phyloP scores from a whole-genome alignment of 2,888 invertebrate species.

The Drosophila tanythrix region DNA sequence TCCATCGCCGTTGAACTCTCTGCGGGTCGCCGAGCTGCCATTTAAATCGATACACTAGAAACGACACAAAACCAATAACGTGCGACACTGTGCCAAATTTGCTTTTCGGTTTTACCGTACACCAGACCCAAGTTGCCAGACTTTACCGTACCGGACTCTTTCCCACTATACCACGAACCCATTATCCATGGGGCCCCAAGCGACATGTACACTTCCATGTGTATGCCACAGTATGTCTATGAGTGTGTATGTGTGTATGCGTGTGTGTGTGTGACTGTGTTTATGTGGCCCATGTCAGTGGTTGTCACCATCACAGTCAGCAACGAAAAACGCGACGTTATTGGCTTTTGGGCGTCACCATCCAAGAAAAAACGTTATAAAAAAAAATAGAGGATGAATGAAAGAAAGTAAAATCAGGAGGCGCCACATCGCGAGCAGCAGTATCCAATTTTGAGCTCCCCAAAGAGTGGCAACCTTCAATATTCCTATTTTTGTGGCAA shows the following conservation, averaged over 20 bases:
- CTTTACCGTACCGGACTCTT: slow-evolving; percentile 2
- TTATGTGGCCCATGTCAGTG: slow-evolving; percentile 62
- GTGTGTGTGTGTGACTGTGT: slow-evolving; percentile 13
- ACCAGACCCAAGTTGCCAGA: background rate
- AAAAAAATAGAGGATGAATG: background rate
- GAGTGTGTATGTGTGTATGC: slow-evolving; percentile 1
- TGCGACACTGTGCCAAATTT: slow-evolving; percentile 71
- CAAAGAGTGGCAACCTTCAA: background rate
- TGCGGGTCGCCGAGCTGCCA: slow-evolving; percentile 47
- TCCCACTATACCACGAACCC: slow-evolving; percentile 19
- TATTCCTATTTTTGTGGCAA: background rate
- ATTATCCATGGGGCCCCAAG: slow-evolving; percentile 32
- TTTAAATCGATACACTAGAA: slow-evolving; percentile 76
- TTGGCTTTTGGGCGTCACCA: slow-evolving; percentile 70
- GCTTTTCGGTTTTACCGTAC: slow-evolving; percentile 46
- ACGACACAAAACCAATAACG: slow-evolving; percentile 69
- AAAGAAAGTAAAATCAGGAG: slow-evolving; percentile 42
- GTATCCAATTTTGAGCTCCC: slow-evolving; percentile 4
- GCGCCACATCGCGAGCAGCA: slow-evolving; percentile 19
- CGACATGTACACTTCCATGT: slow-evolving; percentile 27
- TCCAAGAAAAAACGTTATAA: slow-evolving; percentile 18
- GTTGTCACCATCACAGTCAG: slow-evolving; percentile 72
- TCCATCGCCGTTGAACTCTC: slow-evolving; percentile 24
- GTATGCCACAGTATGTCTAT: slow-evolving; percentile 20
- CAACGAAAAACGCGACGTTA: slow-evolving; percentile 58